Conservation (phyloP, 2,888 invertebrate genomes). For the Chrysolina haemoptera region DNA sequence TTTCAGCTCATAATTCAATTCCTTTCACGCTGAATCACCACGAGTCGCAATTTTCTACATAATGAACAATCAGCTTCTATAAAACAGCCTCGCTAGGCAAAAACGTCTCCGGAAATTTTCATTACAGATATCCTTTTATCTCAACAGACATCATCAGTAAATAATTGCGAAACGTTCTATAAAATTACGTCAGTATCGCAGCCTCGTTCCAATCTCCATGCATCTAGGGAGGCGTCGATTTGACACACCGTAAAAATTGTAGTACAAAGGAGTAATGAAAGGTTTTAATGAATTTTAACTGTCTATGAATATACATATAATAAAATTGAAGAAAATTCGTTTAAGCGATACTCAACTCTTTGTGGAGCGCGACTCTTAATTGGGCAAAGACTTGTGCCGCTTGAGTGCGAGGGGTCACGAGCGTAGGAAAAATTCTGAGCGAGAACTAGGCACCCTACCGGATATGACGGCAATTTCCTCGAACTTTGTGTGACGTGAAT, state of each 20-base stretch:
- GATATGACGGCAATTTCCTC: conserved; percentile 2
- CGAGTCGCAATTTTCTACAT: neutral
- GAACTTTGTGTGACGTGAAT: conserved; percentile 14
- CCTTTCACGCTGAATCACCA: neutral
- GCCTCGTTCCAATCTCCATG: conserved; percentile 11
- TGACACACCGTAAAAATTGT: conserved; percentile 33
- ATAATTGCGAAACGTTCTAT: conserved; percentile 18
- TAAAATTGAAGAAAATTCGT: conserved; percentile 43
- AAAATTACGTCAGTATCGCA: conserved; percentile 4
- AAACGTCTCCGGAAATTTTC: conserved; percentile 16
- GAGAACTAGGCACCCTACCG: neutral
- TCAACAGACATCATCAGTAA: conserved; percentile 5
- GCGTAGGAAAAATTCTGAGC: conserved; percentile 12
- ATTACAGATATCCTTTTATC: conserved; percentile 19
- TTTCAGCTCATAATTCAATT: conserved; percentile 14
- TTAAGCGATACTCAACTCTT: conserved; percentile 41
- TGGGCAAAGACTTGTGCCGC: conserved; percentile 32
- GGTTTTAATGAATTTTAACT: conserved; percentile 36
- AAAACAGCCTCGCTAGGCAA: neutral
- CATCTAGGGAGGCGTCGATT: conserved; percentile 22
- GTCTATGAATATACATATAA: conserved; percentile 43
- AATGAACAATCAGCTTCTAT: conserved; percentile 20
- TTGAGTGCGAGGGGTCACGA: conserved; percentile 14
- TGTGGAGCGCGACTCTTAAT: conserved; percentile 35
- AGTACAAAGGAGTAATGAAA: conserved; percentile 40